phyloP scores from a whole-genome alignment of 2,113 vertebrate genomes.

The Etheostoma spectabile region DNA sequence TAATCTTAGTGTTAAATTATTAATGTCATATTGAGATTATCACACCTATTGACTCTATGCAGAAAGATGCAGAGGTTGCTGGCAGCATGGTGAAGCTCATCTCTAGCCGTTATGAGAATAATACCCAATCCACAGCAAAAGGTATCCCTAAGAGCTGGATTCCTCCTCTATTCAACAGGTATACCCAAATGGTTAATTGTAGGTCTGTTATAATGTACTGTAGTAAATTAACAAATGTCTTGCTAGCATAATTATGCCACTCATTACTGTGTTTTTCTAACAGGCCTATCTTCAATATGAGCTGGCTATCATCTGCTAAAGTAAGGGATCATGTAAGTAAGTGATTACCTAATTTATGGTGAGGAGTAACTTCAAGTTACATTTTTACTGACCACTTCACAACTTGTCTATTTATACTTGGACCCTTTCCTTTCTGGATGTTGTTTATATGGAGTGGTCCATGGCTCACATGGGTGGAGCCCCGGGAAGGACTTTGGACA shows the following conservation, averaged over 20 bases:
- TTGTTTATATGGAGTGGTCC: too few species aligned
- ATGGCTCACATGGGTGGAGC: too few species aligned
- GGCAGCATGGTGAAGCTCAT: slow-evolving; percentile 77
- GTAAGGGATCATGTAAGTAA: slow-evolving; percentile 78
- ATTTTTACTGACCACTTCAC: too few species aligned
- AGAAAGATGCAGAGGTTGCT: slow-evolving; percentile 70
- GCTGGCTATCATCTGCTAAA: slow-evolving; percentile 53
- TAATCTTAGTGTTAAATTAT: background rate
- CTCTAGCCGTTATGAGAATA: slow-evolving; percentile 73
- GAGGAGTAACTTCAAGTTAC: background rate
- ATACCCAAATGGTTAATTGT: background rate
- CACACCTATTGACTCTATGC: background rate
- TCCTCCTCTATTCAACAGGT: slow-evolving; percentile 62
- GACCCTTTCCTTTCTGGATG: too few species aligned
- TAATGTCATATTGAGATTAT: background rate
- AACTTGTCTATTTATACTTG: too few species aligned
- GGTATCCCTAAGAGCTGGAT: background rate
- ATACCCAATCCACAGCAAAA: slow-evolving; percentile 30
- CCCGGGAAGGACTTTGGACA: too few species aligned
- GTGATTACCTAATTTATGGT: slow-evolving; percentile 29
- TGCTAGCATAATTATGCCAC: background rate
- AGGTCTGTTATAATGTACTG: background rate
- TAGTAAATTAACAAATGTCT: background rate
- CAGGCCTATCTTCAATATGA: slow-evolving; percentile 72
- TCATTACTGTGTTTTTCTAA: slow-evolving; percentile 25